Percentiles rank a stretch among this genome's conserved stretches.
Conservation (phyloP, 2,797 vertebrate genomes). For the Spinus olivaceus region DNA sequence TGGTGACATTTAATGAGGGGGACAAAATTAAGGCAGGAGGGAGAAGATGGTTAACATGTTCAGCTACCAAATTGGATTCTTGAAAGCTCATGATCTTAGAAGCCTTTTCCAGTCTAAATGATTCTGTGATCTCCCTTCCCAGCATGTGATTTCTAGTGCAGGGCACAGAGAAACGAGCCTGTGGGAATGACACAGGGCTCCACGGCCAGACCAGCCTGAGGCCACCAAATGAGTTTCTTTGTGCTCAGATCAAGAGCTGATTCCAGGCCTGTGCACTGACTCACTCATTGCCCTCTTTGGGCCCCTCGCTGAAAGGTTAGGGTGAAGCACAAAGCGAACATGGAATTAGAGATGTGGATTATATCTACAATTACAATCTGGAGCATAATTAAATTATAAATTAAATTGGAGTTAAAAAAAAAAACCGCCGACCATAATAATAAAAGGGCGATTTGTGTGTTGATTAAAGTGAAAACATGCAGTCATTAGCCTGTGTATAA, state of each 20-base stretch:
- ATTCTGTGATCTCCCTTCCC: neutral
- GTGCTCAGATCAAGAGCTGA: neutral
- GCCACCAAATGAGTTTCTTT: neutral
- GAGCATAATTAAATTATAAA: conserved; percentile 72
- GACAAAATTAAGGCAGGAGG: neutral
- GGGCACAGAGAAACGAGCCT: neutral
- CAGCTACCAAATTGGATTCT: neutral
- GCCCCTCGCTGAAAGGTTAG: neutral
- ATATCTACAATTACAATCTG: conserved; percentile 61
- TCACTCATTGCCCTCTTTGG: neutral
- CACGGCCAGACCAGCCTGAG: neutral
- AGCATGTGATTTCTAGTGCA: neutral
- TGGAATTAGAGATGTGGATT: conserved; percentile 46
- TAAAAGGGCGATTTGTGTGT: conserved; percentile 59
- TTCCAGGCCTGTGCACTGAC: neutral
- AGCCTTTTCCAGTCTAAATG: neutral
- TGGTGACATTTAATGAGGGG: neutral
- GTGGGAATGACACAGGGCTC: neutral
- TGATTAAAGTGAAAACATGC: conserved; percentile 70
- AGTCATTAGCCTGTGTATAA: conserved; percentile 69
- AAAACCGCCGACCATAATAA: conserved; percentile 9
- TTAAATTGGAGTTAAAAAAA: conserved; percentile 54
- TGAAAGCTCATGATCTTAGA: neutral
- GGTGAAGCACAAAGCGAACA: neutral
- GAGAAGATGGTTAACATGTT: neutral